Conservation (phyloP, 35 echinoderm and acorn worm genomes). For the Strongylocentrotus purpuratus region DNA sequence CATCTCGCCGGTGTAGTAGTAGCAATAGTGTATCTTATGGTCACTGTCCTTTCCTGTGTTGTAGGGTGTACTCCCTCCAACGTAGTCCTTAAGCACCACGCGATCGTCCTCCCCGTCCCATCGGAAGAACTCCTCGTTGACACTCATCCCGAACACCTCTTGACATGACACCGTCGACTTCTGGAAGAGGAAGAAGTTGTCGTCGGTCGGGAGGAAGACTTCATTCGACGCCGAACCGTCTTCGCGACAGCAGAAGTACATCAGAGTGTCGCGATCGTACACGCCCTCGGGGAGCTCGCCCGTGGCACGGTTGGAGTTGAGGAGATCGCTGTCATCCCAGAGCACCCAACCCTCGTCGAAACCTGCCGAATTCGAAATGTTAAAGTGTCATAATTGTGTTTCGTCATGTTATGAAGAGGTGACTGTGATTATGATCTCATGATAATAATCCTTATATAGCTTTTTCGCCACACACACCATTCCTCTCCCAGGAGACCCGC, state of each 20-base stretch:
- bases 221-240: constrained; percentile 47
- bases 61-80: constrained; percentile 45
- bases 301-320: constrained; percentile 50
- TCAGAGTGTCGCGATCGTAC: constrained; percentile 71
- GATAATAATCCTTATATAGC: too few species aligned
- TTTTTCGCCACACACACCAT: too few species aligned
- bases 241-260: constrained; percentile 81
- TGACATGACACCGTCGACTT: constrained; percentile 51
- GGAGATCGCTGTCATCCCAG: constrained; percentile 68
- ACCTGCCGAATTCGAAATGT: constrained; percentile 27
- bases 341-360: constrained; percentile 67
- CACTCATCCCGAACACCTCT: constrained; percentile 63
- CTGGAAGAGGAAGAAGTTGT: constrained; percentile 60
- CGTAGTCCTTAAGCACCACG: constrained; percentile 53
- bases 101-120: constrained; percentile 73
- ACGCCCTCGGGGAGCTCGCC: constrained; percentile 69
- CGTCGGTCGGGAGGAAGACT: constrained; percentile 62
- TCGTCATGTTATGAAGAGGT: too few species aligned
- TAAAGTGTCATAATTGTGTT: background rate
- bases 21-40: constrained; percentile 39
- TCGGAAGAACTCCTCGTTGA: constrained; percentile 66
- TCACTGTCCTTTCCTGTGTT: constrained; percentile 39
- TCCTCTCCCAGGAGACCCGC: too few species aligned
- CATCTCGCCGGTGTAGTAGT: constrained; percentile 43
- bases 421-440: background rate